These are phyloP conservation scores for Drosophila lutescens DNA, from an alignment of 2,888 invertebrate genomes.

Conservation along the genomic window DNA sequence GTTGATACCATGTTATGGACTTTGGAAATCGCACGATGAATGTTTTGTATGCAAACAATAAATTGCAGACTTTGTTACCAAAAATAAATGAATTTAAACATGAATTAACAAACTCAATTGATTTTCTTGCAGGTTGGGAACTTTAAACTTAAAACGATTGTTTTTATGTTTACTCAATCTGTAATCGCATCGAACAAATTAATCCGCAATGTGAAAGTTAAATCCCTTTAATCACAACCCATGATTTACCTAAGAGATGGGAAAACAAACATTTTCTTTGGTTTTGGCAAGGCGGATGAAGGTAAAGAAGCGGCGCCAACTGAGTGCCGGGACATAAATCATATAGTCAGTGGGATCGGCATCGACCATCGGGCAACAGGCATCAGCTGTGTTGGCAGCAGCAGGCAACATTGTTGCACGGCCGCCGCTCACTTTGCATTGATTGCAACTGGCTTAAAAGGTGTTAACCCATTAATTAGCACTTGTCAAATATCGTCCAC, in stretches of 20 bases:
- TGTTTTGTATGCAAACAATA: constrained; percentile 16
- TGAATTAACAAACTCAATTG: not conserved
- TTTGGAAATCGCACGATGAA: constrained; percentile 11
- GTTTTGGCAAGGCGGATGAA: constrained; percentile 19
- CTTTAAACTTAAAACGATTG: not conserved
- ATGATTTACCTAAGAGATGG: constrained; percentile 55
- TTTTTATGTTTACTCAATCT: not conserved
- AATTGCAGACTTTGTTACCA: constrained; percentile 19
- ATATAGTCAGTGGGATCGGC: constrained; percentile 36
- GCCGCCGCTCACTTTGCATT: constrained; percentile 56
- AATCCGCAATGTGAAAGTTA: constrained; percentile 27
- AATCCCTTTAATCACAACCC: constrained; percentile 18
- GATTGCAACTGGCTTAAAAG: constrained; percentile 22
- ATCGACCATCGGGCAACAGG: constrained; percentile 50
- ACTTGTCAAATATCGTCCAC: not conserved
- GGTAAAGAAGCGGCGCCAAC: constrained; percentile 57
- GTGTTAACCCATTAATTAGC: constrained; percentile 26
- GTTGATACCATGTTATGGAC: constrained; percentile 25
- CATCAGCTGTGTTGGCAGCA: constrained; percentile 50
- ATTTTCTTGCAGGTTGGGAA: not conserved
- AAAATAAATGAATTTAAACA: constrained; percentile 2
- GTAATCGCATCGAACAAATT: constrained; percentile 7
- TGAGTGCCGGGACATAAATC: constrained; percentile 38
- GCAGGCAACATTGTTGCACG: constrained; percentile 49
- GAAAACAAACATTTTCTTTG: constrained; percentile 46